phyloP scores from a whole-genome alignment of 2,888 invertebrate genomes.

The Tetanocera ferruginea region DNA sequence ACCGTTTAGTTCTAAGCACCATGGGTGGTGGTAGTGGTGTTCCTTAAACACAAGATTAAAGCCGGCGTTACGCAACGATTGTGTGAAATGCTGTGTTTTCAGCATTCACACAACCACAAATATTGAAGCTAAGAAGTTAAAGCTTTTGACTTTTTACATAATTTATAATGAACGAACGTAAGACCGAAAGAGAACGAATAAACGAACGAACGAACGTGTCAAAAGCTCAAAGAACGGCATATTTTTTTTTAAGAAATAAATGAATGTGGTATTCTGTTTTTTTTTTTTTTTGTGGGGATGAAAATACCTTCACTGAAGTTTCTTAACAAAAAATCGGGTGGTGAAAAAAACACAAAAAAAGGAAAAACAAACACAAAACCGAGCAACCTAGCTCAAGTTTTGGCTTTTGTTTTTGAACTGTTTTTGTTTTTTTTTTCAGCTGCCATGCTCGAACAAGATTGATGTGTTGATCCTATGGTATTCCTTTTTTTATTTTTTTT shows the following conservation, averaged over 20 bases:
- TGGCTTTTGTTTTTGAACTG: background rate
- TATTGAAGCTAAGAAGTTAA: background rate
- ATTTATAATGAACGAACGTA: background rate
- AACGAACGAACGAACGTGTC: background rate
- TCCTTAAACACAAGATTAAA: background rate
- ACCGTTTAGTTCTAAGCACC: background rate
- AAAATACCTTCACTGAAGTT: background rate
- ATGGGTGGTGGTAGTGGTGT: background rate
- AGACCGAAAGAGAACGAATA: too few relatives aligned
- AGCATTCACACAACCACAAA: background rate
- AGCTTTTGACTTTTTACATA: conserved; percentile 13
- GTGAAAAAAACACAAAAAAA: background rate
- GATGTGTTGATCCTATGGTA: conserved; percentile 12
- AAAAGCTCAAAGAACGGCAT: conserved; percentile 4
- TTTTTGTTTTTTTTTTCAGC: background rate
- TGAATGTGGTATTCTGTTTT: background rate
- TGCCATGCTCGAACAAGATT: background rate
- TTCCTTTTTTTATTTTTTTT: background rate
- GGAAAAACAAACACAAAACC: background rate
- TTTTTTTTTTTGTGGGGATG: background rate
- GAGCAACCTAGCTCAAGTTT: background rate
- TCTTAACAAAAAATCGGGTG: too few relatives aligned
- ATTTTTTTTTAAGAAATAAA: conserved; percentile 2
- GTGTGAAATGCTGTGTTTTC: background rate
- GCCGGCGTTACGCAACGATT: background rate